These are phyloP conservation scores for Amblyornis subalaris DNA, from an alignment of 2,113 vertebrate genomes.

Conservation along the genomic window DNA sequence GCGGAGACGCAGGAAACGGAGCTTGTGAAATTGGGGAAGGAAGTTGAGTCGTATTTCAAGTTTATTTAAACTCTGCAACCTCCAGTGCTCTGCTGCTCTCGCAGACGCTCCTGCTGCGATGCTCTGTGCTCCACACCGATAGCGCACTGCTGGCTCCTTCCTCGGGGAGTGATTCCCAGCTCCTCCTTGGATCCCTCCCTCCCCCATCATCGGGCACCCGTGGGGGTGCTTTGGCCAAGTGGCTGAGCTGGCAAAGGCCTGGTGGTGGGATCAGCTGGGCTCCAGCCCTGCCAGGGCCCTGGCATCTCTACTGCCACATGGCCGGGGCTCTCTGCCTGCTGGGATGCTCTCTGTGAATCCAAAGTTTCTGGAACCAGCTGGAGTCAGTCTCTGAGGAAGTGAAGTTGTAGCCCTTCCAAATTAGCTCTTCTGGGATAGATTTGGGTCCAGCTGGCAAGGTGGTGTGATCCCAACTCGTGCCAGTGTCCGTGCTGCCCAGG, in stretches of 20 bases:
- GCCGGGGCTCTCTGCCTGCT: background rate
- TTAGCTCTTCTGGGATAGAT: background rate
- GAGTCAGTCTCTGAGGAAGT: fast-evolving
- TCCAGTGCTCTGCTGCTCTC: conserved; percentile 23
- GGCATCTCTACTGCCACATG: background rate
- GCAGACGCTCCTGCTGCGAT: background rate
- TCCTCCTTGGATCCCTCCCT: background rate
- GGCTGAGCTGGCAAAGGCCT: background rate
- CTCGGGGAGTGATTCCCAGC: background rate
- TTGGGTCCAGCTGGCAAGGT: background rate
- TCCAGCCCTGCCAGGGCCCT: background rate
- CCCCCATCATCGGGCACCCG: fast-evolving
- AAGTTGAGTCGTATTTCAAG: conserved; percentile 62
- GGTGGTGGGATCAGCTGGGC: background rate
- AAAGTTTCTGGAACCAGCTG: background rate
- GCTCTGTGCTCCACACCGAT: background rate
- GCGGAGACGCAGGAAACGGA: conserved; percentile 41
- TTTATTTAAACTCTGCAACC: conserved; percentile 69
- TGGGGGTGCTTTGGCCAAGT: fast-evolving
- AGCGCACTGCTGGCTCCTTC: fast-evolving
- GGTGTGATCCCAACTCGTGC: fast-evolving
- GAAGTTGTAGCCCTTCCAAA: background rate
- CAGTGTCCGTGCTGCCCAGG: fast-evolving
- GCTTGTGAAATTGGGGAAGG: conserved; percentile 71
- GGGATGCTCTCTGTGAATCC: background rate